Conservation (phyloP, 2,113 vertebrate genomes). For the Megaptera novaeangliae region DNA sequence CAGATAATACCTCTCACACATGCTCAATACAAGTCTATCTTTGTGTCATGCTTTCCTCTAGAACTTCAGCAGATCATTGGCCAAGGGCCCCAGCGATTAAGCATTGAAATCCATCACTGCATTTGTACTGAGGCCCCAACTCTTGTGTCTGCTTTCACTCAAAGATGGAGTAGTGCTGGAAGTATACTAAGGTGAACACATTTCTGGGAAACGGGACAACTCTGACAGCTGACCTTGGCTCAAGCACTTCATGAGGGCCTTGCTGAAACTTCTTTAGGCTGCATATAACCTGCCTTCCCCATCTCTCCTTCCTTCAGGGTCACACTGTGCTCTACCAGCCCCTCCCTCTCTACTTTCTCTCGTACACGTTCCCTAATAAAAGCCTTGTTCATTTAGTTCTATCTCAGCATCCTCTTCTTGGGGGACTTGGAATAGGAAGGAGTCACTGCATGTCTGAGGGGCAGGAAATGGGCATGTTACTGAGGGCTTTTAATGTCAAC, state of each 20-base stretch:
- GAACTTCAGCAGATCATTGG: not conserved
- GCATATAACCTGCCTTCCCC: not conserved
- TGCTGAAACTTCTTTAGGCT: not conserved
- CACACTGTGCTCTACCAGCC: accelerated
- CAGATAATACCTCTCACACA: not conserved
- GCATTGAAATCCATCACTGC: not conserved
- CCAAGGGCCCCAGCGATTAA: not conserved
- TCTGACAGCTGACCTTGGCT: not conserved
- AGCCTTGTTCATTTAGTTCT: not conserved
- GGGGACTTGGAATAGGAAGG: not conserved
- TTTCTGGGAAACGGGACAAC: not conserved
- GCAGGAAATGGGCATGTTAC: not conserved
- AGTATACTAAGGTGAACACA: not conserved
- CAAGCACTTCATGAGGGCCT: not conserved
- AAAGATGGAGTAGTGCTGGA: not conserved
- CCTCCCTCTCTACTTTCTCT: not conserved
- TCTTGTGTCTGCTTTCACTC: no score
- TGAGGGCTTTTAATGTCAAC: not conserved
- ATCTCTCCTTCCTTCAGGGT: not conserved
- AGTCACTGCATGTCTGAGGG: not conserved
- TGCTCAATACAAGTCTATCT: not conserved
- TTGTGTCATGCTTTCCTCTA: not conserved
- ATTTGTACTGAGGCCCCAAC: not conserved
- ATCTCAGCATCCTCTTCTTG: not conserved
- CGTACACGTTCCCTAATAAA: not conserved